Percentiles rank a stretch among this genome's conserved stretches.
phyloP scores from a whole-genome alignment of 2,797 vertebrate species.

The Enteromius treurensis region DNA sequence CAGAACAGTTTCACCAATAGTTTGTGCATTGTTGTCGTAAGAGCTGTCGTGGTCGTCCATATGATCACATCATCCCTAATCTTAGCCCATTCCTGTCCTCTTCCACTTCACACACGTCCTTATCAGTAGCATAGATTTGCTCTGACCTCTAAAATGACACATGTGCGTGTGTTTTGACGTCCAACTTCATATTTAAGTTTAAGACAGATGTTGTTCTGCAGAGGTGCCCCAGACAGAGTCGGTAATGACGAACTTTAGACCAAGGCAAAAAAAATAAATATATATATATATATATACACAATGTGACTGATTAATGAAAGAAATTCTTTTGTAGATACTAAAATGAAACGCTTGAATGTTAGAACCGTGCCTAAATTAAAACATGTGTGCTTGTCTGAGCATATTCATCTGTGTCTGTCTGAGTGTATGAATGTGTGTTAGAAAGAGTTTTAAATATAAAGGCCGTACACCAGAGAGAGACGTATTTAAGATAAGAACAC shows the following conservation, averaged over 20 bases:
- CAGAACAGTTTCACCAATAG: not conserved
- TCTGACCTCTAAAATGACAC: conserved; percentile 32
- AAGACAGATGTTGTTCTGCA: not conserved
- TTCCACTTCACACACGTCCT: conserved; percentile 38
- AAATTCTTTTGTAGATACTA: not conserved
- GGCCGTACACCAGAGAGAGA: conserved; percentile 66
- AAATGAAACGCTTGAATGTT: not conserved
- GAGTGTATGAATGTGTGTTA: conserved; percentile 27
- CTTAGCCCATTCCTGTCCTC: not conserved
- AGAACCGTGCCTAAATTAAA: not conserved
- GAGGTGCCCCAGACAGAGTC: not conserved
- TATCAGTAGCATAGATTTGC: conserved; percentile 28
- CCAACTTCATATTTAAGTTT: conserved; percentile 13
- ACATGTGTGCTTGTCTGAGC: conserved; percentile 12
- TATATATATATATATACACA: not conserved
- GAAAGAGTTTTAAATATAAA: conserved; percentile 64
- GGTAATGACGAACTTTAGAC: conserved; percentile 2
- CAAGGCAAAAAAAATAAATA: not conserved
- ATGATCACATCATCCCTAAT: conserved; percentile 14
- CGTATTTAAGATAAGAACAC: conserved; percentile 70
- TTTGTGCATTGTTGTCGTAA: conserved; percentile 6
- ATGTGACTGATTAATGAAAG: not conserved
- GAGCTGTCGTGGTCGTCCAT: not conserved
- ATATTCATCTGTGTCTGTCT: not conserved
- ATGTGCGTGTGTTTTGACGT: conserved; percentile 18